Evolutionary conservation across 2,113 vertebrate species (phyloP).

Genomic region (Climacteris rufus): DNA sequence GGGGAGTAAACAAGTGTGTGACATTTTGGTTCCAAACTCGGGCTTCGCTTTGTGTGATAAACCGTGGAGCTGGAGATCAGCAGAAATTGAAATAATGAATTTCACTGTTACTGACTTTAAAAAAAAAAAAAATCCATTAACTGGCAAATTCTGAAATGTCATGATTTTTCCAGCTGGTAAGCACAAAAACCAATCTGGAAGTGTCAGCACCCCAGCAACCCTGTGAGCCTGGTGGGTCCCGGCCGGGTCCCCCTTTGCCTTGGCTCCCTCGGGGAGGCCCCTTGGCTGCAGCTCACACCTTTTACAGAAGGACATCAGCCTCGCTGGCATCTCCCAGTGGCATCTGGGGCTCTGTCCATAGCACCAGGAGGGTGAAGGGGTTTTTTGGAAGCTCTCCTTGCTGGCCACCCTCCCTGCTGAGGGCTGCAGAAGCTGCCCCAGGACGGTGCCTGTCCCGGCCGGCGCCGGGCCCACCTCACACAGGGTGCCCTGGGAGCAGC

Average conservation of each 20-base stretch:
- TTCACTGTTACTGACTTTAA: neutral
- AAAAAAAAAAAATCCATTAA: neutral
- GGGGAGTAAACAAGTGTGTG: neutral
- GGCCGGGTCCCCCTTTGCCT: accelerated
- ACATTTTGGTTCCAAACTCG: neutral
- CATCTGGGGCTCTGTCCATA: neutral
- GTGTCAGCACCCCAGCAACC: neutral
- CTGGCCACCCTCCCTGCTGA: accelerated
- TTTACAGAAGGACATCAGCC: neutral
- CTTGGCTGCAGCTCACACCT: neutral
- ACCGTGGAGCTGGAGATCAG: neutral
- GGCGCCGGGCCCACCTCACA: accelerated
- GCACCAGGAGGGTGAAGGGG: neutral
- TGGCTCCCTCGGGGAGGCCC: neutral
- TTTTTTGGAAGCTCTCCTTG: neutral
- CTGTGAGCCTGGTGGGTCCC: neutral
- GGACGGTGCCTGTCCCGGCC: accelerated
- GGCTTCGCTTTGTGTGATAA: neutral
- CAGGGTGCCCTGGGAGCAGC: neutral
- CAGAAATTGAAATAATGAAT: neutral
- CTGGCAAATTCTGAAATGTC: conserved; percentile 20
- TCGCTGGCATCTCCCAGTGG: neutral
- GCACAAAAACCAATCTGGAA: neutral
- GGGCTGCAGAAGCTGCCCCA: accelerated
- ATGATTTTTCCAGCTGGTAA: neutral